These are phyloP conservation scores for Uromys caudimaculatus DNA, from an alignment of 2,797 vertebrate species.

Conservation along the genomic window DNA sequence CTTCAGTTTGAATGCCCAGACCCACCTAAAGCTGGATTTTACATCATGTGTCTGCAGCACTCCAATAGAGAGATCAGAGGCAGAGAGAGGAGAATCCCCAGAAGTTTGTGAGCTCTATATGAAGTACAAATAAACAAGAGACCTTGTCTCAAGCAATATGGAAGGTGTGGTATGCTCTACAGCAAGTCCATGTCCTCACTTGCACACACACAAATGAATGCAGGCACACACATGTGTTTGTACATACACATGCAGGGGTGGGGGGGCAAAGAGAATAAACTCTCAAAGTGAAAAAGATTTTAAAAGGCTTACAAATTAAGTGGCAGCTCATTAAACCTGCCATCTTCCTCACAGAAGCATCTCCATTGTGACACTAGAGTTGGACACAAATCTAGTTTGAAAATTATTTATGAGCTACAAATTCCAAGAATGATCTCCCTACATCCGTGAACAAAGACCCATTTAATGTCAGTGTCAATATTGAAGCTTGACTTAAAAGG, in stretches of 20 bases:
- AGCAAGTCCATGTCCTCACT: background rate
- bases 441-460: background rate
- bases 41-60: background rate
- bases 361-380: slow-evolving; percentile 10
- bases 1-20: background rate
- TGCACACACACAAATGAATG: background rate
- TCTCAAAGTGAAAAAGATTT: background rate
- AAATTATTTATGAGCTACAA: background rate
- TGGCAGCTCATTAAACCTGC: background rate
- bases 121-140: background rate
- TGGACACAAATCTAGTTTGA: background rate
- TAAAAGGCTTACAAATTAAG: background rate
- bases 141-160: background rate
- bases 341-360: background rate
- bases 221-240: background rate
- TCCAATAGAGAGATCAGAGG: background rate
- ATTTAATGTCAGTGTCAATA: slow-evolving; percentile 54
- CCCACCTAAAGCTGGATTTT: background rate
- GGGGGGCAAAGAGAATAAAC: background rate
- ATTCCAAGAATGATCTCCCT: background rate
- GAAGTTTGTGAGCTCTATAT: background rate
- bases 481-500: slow-evolving; percentile 14
- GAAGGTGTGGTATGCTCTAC: background rate
- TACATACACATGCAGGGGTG: background rate
- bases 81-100: background rate